Conservation (phyloP, 2,797 vertebrate species). For the Decapterus maruadsi region DNA sequence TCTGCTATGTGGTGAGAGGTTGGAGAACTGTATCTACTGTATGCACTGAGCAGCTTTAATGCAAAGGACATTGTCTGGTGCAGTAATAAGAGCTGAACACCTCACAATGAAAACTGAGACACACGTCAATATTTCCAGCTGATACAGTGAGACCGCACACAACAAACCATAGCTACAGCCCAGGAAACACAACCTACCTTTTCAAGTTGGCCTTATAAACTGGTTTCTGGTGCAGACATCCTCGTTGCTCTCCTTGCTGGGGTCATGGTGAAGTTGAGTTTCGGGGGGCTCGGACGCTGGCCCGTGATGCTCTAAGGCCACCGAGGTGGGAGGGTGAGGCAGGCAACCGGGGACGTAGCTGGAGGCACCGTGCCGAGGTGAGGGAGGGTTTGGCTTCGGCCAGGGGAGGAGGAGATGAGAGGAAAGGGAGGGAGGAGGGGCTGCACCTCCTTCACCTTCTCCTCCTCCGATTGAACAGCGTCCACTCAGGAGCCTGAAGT, state of each 20-base stretch:
- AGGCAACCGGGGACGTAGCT: conserved; percentile 36
- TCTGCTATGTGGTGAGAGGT: not conserved
- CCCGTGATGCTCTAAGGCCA: conserved; percentile 52
- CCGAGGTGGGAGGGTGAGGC: conserved; percentile 51
- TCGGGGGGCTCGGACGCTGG: conserved; percentile 4
- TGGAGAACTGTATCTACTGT: not conserved
- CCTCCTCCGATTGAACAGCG: conserved; percentile 35
- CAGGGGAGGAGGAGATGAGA: conserved; percentile 16
- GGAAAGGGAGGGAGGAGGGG: conserved; percentile 37
- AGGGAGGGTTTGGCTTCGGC: conserved; percentile 54
- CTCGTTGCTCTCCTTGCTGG: conserved; percentile 32
- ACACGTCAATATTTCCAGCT: conserved; percentile 31
- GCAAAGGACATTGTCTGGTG: not conserved
- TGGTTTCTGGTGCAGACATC: conserved; percentile 35
- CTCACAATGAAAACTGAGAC: conserved; percentile 38
- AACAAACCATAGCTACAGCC: not conserved
- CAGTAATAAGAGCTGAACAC: conserved; percentile 42
- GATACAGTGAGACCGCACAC: conserved; percentile 9
- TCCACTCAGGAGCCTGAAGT: not conserved
- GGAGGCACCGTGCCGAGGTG: conserved; percentile 61
- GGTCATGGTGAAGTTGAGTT: conserved; percentile 54
- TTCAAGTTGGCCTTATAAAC: conserved; percentile 51
- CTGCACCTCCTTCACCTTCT: conserved; percentile 50
- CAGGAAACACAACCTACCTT: conserved; percentile 72
- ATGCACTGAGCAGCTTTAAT: not conserved